Base-by-base conservation (phyloP, 2,888 invertebrate genomes). In the Volucella bombylans region DNA sequence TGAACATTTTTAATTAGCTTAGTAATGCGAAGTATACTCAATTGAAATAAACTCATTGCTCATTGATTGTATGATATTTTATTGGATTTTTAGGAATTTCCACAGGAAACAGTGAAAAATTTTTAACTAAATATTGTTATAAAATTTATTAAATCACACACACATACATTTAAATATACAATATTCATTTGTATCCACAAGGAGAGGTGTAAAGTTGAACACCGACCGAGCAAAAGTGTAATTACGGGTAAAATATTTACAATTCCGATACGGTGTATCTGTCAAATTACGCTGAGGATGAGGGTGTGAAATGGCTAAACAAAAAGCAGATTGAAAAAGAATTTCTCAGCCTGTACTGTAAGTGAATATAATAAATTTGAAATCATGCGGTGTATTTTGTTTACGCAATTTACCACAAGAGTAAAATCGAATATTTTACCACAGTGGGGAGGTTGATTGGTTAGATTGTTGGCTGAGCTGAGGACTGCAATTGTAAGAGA, bases 301-400 rank as follows among this genome's bases (percentile, higher is more conserved):
- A 69, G 71, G 80, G 80, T 83, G 83, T 83, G 83, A 83, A 76
- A 80, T 80, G 52, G 54, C 80, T 74, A 61, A 83, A 83, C 83
- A 80, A 61, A 71, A 83, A 83, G 71, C 83, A 83, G 83, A 83
- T 83, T 61, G 71, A 67, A 8, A 23, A 55, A 69, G 80, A 74
- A 76, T 80, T 76, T 80, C 74, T 71, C 80, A 80, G 74, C 72
- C 80, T 54, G 69, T 74, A 67, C 6, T 31, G 31, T 31, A 69
- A 80, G 80, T 80, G 83, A 85, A 80, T 85, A 85, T 76, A 85
- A 85, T 85, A 85, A 85, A 85, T 85, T 80, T 69, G 83, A 85
- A 55, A 76, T 85, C 83, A 85, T 76, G 83, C 71, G 61, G 83
- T 67, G 80, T 50, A 55, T 49, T 49, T 38, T 85, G 83, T 83